Base-by-base conservation (phyloP, 2,888 invertebrate species). In the Meiosimyza decipiens region DNA sequence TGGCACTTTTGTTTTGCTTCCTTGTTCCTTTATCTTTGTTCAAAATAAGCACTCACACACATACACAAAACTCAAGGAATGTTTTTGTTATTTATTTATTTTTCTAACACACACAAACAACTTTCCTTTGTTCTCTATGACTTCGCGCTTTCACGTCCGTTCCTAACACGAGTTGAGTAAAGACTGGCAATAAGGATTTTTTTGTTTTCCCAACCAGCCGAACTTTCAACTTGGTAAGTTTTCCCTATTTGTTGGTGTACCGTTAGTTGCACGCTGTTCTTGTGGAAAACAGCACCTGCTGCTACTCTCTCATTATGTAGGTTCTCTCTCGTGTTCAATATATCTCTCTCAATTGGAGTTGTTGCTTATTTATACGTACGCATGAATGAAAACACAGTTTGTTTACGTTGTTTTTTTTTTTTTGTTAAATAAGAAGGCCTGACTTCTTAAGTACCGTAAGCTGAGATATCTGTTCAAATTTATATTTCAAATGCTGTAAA, bases 331-430 rank as follows among this genome's bases (percentile, higher is more conserved):
- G n/a, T 18, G 13, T n/a, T 51, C 28, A 28, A 28, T 28, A 28
- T 28, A 28, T 28, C 64, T 5, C 51, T 64, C 64, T 64, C 18
- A 7, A 7, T 64, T 28, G 49, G 51, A 51, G 33, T 62, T 62
- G 13, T 13, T 60, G 22, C 9, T 64, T 64, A 51, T 64, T 64
- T 64, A 64, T 51, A 28, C 64, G 50, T 18, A 51, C 13, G 64
- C 28, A 51, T 15, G 51, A 50, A 51, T 64, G 18, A 52, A 64
- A 15, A 22, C 22, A 51, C 28, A 28, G 63, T 63, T 63, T 63
- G 64, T 64, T 64, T 64, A 64, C 64, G 13, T 64, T 64, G 50
- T 18, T 57, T 18, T 22, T 64, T 64, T 22, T 18, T 57, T 18
- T 22, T 57, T 28, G 28, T 12, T 12, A 11, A 18, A 7, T 28